Evolutionary conservation across 2,888 invertebrate species (phyloP).

Genomic region (Patella ulyssiponensis): DNA sequence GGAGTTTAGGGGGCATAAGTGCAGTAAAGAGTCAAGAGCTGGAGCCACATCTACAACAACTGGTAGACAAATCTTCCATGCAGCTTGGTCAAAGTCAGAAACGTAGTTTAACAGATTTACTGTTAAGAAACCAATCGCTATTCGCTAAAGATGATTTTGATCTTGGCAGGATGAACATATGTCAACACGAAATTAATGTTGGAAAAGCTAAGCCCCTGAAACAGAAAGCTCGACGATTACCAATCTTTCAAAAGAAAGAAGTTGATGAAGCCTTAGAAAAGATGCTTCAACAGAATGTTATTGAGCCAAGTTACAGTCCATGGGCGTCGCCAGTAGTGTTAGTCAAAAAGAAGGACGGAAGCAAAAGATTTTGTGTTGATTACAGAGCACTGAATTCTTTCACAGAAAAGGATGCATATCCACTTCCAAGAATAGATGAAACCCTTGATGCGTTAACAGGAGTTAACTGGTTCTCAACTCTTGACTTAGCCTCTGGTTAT

Average conservation of each 20-base stretch:
- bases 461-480: background rate
- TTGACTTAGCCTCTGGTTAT: slow-evolving; percentile 11
- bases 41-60: background rate
- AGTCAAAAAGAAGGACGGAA: too few relatives aligned
- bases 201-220: slow-evolving; percentile 23
- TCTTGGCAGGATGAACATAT: slow-evolving; percentile 18
- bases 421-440: background rate
- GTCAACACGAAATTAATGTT: slow-evolving; percentile 24
- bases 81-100: slow-evolving; percentile 11
- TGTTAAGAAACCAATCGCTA: slow-evolving; percentile 17
- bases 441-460: slow-evolving; percentile 7
- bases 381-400: too few relatives aligned
- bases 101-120: slow-evolving; percentile 9
- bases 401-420: background rate
- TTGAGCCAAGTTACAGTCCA: too few relatives aligned
- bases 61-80: background rate
- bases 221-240: slow-evolving; percentile 1
- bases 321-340: too few relatives aligned
- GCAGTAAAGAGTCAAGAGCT: background rate
- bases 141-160: slow-evolving; percentile 24
- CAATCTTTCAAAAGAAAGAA: too few relatives aligned
- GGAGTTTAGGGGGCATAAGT: background rate
- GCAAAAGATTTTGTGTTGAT: too few relatives aligned
- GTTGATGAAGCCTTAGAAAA: too few relatives aligned
- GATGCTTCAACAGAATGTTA: too few relatives aligned